phyloP scores from a whole-genome alignment of 2,888 invertebrate species.

The Masnerella sp. region DNA sequence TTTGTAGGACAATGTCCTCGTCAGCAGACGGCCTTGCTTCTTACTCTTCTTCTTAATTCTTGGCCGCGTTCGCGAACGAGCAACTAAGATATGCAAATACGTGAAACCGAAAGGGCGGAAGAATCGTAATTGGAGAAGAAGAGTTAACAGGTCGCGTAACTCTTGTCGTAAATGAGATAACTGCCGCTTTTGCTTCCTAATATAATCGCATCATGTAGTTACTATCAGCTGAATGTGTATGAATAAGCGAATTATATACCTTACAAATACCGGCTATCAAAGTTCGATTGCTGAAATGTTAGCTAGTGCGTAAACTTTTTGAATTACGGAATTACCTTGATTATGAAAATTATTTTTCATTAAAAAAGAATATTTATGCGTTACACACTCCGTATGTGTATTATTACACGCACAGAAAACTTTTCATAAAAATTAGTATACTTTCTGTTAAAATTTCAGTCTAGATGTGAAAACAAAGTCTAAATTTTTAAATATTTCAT shows the following conservation, averaged over 20 bases:
- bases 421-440: no score
- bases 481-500: no score
- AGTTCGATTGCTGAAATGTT: background rate
- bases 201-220: constrained; percentile 31
- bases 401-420: no score
- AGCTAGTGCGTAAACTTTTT: no score
- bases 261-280: constrained; percentile 21
- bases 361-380: no score
- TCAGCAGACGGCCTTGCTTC: constrained; percentile 14
- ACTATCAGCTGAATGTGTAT: constrained; percentile 29
- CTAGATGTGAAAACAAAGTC: no score
- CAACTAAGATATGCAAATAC: constrained; percentile 27
- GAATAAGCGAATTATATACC: constrained; percentile 26
- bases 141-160: constrained; percentile 32
- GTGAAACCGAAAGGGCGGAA: constrained; percentile 28
- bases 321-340: no score
- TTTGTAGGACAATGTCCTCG: constrained; percentile 40
- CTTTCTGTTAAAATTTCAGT: no score
- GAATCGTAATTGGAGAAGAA: constrained; percentile 32
- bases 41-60: constrained; percentile 5
- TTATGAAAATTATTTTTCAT: no score
- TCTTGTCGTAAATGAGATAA: constrained; percentile 38
- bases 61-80: constrained; percentile 6
- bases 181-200: constrained; percentile 25
- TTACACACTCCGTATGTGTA: no score